phyloP scores from a whole-genome alignment of 2,888 invertebrate species.

The Seira ritae region DNA sequence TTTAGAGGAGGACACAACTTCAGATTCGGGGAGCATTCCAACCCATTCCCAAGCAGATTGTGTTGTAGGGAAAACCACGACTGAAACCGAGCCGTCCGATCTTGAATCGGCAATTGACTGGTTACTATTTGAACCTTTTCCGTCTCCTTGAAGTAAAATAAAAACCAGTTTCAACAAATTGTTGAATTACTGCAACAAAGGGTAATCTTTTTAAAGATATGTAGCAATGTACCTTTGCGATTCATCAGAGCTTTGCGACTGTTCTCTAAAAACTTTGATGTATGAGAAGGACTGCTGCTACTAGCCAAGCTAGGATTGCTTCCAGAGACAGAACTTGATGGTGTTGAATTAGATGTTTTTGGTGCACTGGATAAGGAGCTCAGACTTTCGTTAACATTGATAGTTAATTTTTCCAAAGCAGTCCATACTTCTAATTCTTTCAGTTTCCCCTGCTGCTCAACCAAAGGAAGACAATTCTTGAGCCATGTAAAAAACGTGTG shows the following conservation, averaged over 20 bases:
- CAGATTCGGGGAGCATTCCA: slow-evolving; percentile 81
- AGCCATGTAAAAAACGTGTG: slow-evolving; percentile 69
- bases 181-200: not conserved
- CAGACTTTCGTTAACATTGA: slow-evolving; percentile 66
- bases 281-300: slow-evolving; percentile 65
- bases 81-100: slow-evolving; percentile 73
- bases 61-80: slow-evolving; percentile 84
- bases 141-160: slow-evolving; percentile 11
- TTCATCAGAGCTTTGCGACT: slow-evolving; percentile 65
- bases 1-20: slow-evolving; percentile 62
- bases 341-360: slow-evolving; percentile 23
- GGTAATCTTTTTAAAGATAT: no score
- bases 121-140: slow-evolving; percentile 13
- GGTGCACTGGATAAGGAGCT: slow-evolving; percentile 11
- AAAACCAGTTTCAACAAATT: not conserved
- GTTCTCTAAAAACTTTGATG: slow-evolving; percentile 67
- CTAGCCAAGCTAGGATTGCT: slow-evolving; percentile 61
- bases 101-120: slow-evolving; percentile 12
- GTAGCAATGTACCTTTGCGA: slow-evolving; percentile 54
- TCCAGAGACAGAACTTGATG: slow-evolving; percentile 50
- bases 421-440: slow-evolving; percentile 72
- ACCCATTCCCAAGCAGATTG: slow-evolving; percentile 80
- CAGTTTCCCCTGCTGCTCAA: slow-evolving; percentile 70
- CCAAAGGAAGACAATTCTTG: slow-evolving; percentile 69
- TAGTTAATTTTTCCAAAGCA: slow-evolving; percentile 65